Percentiles rank a stretch among this genome's conserved stretches.
phyloP scores from a whole-genome alignment of 2,888 invertebrate species.

The Drosophila antonietae region DNA sequence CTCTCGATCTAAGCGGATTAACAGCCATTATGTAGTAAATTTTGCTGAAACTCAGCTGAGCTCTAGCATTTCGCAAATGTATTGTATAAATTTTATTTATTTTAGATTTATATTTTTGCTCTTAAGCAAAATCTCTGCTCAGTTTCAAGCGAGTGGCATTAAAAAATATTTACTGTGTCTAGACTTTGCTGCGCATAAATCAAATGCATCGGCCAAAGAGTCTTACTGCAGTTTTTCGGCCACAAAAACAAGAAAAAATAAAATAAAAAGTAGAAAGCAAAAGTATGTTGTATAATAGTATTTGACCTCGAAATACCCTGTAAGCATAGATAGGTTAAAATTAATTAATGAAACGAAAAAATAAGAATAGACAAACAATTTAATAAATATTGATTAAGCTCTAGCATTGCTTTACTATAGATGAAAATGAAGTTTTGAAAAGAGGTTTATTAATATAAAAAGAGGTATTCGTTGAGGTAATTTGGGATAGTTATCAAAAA shows the following conservation, averaged over 20 bases:
- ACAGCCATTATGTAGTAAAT: constrained; percentile 62
- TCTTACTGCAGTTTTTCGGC: constrained; percentile 57
- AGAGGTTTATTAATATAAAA: not conserved
- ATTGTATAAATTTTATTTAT: constrained; percentile 71
- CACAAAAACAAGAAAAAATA: constrained; percentile 27
- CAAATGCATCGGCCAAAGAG: constrained; percentile 66
- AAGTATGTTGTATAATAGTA: not conserved
- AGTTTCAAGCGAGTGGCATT: constrained; percentile 62
- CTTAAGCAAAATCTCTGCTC: constrained; percentile 58
- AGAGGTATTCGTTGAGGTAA: not conserved
- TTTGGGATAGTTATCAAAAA: not conserved
- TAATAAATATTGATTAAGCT: too few species aligned
- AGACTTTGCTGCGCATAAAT: constrained; percentile 71
- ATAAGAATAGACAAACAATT: too few species aligned
- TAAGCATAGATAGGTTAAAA: too few species aligned
- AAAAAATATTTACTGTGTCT: constrained; percentile 81
- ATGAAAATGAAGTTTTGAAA: too few species aligned
- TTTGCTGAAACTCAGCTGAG: constrained; percentile 51
- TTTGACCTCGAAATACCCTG: constrained; percentile 17
- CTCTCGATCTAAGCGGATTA: constrained; percentile 51
- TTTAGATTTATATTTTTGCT: constrained; percentile 67
- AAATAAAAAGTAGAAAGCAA: constrained; percentile 10
- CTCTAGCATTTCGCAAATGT: constrained; percentile 33
- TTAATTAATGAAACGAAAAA: not conserved
- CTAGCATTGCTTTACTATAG: too few species aligned